Base-by-base conservation (phyloP, 2,113 vertebrate species). In the Myodes glareolus region DNA sequence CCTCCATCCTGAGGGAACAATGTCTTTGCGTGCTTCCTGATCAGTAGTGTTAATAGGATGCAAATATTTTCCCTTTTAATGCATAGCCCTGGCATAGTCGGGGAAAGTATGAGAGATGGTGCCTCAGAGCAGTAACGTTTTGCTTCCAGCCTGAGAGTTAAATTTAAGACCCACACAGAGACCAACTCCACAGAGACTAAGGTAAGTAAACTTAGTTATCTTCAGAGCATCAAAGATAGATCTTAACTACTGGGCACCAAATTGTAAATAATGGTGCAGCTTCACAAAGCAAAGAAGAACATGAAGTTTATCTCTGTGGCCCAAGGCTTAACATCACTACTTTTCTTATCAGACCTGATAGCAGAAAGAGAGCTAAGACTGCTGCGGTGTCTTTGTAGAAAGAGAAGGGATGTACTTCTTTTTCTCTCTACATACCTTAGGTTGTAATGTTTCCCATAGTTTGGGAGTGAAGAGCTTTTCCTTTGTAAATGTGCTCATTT, bases 21-120 rank as follows among this genome's bases (percentile, higher is more conserved):
- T 55, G 92, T 86, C 70, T 96, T 4, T 84, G 25, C 27, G 21
- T 55, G 33, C 94, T 97, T 98, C 94, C 97, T 95, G 93, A 84
- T 95, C 55, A 77, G 78, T 73, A 92, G 42, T 84, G 90, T 97
- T 96, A 80, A 97, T 2, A 2, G 45, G 58, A 98, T 98, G 98
- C 97, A 98, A 98, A 98, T 98, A 88, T 68, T 50, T 90, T 97
- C 61, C 90, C 58, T 97, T 96, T 86, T 95, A 84, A 92, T 89
- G 68, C 31, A 36, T 23, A 65, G 36, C 13, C 91, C 55, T 93
- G 95, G 52, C 75, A 31, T 31, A 90, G 75, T n/a, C 45, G 91
- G 65, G 42, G 73, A 91, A 78, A 78, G 78, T 42, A 55, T 58
- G 94, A 95, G 1, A 0, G 90, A 77, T 65, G 2, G 70, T 33